Evolutionary conservation across 2,797 vertebrate genomes (phyloP), one percentile per base, ranked within the genome.

Genomic region (Neostethus bicornis): DNA sequence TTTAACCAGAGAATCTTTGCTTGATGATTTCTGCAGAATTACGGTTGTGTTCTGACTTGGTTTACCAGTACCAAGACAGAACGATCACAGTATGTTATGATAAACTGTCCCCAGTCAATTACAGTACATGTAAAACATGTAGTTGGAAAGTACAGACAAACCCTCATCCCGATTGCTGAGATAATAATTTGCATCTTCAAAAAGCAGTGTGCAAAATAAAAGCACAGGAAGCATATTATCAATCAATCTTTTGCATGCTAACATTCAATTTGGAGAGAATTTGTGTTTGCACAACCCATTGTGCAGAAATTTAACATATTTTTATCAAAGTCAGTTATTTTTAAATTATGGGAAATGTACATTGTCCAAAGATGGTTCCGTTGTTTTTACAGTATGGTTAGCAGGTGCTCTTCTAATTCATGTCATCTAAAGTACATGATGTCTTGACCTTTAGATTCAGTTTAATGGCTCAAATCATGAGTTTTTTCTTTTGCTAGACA

Each of bases 401-500:
- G 29, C 5, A 12, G 31, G 5, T 38, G 19, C n/a, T 25, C 17
- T 1, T 38, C 14, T 26, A 35, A 19, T 35, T 48, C 3, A 11
- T 49, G 10, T 28, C 1, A 45, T 24, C 13, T 53, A 23, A 20
- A 42, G 57, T 1, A 7, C 10, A 0, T 38, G 29, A 1, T 1
- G 1, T 62, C 42, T 29, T 52, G 35, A 19, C 39, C 32, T 64
- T 60, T 35, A 14, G 19, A 58, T 52, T 25, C 16, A 1, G 23
- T 52, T 4, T 45, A 10, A 21, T 24, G n/a, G 19, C 19, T 16
- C 42, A 26, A 50, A 25, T 44, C 26, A 29, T 25, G 25, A 34
- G 4, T 26, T 51, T 21, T 25, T 20, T 8, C 11, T 31, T 58
- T 10, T 64, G 44, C 81, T 81, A 61, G 74, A 58, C 69, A 76